Evolutionary conservation across 2,113 vertebrate species (phyloP).

Genomic region (Capreolus pygargus): DNA sequence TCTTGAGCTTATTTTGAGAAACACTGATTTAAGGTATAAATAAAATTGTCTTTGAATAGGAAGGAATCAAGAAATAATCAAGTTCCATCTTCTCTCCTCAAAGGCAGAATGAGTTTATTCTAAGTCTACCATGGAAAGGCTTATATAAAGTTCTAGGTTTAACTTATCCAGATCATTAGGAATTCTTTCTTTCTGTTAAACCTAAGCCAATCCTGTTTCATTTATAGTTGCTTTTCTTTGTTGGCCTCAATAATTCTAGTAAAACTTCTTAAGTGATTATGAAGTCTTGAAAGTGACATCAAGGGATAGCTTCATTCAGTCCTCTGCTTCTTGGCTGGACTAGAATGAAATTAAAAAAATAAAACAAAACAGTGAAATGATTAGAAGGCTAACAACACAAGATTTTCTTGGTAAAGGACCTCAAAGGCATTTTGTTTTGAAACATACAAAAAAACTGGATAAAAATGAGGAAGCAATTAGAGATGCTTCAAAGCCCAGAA

Average conservation of each 20-base stretch:
- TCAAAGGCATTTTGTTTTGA: constrained; percentile 33
- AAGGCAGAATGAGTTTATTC: not conserved
- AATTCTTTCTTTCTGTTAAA: constrained; percentile 42
- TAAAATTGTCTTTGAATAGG: constrained; percentile 28
- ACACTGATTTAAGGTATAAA: not conserved
- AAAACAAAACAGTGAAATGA: not conserved
- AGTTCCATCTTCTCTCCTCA: not conserved
- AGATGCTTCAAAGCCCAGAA: not conserved
- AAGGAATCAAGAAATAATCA: constrained; percentile 25
- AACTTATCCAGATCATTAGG: not conserved
- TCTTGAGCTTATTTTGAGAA: constrained; percentile 14
- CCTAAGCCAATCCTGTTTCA: not conserved
- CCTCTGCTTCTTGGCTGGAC: constrained; percentile 3
- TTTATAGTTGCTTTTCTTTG: constrained; percentile 24
- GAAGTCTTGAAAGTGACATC: constrained; percentile 15
- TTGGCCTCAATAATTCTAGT: not conserved
- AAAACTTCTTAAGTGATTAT: constrained; percentile 33
- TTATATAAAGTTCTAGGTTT: not conserved
- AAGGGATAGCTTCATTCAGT: constrained; percentile 24
- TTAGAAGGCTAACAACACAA: constrained; percentile 30
- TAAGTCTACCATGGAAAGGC: not conserved
- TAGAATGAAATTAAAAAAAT: not conserved
- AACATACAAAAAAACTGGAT: not conserved
- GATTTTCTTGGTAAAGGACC: constrained; percentile 7
- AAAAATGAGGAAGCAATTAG: constrained; percentile 5